Evolutionary conservation across 2,113 vertebrate species (phyloP).

Genomic region (Cyanistes caeruleus): DNA sequence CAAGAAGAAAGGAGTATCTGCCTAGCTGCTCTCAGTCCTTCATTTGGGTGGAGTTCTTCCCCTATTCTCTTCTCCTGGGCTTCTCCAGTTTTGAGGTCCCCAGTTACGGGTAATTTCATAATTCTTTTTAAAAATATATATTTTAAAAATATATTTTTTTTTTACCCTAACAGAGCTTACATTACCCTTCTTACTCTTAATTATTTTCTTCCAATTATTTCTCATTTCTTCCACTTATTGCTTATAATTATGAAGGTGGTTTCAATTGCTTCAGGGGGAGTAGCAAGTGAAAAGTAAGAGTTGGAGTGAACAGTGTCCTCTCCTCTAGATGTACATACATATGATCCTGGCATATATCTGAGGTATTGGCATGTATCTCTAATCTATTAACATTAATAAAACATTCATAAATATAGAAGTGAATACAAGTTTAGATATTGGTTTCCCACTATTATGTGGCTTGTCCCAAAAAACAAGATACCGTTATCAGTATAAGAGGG

Average conservation of each 20-base stretch:
- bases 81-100: neutral
- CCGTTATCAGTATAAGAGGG: neutral
- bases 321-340: neutral
- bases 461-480: neutral
- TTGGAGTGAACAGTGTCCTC: neutral
- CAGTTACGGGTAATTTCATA: accelerated
- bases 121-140: neutral
- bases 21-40: neutral
- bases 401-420: neutral
- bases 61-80: neutral
- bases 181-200: neutral
- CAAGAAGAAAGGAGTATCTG: neutral
- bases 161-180: neutral
- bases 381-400: neutral
- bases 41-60: neutral
- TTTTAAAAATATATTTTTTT: neutral
- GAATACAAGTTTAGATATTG: accelerated
- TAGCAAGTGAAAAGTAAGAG: neutral
- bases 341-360: neutral
- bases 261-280: neutral
- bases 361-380: neutral
- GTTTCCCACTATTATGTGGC: accelerated
- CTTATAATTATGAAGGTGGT: neutral
- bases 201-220: neutral
- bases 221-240: neutral